phyloP scores from a whole-genome alignment of 2,797 vertebrate genomes.

The Borostomias antarcticus region DNA sequence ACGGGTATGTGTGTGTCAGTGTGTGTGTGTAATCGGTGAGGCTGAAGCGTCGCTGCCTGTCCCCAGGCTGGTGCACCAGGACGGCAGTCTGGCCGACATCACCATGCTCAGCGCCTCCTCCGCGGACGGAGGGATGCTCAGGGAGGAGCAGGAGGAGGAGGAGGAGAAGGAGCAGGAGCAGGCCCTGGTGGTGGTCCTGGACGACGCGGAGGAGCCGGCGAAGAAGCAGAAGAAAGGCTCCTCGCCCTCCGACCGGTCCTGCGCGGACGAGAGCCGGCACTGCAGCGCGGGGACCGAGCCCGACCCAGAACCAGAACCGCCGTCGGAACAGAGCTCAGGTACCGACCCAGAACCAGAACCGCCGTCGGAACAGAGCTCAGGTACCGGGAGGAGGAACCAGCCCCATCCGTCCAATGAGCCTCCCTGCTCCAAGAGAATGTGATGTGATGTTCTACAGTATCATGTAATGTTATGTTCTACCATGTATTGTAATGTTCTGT shows the following conservation, averaged over 20 bases:
- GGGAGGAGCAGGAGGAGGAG: constrained; percentile 60
- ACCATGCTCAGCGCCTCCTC: constrained; percentile 86
- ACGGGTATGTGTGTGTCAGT: constrained; percentile 20
- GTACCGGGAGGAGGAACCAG: constrained; percentile 64
- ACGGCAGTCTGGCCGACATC: constrained; percentile 93
- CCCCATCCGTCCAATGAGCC: neutral
- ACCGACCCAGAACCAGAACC: constrained; percentile 64
- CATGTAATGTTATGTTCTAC: too few species aligned
- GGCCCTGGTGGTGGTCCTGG: constrained; percentile 62
- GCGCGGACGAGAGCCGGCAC: constrained; percentile 74
- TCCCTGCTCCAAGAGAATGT: too few species aligned
- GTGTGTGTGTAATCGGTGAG: neutral
- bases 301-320: constrained; percentile 68
- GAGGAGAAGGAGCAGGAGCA: constrained; percentile 67
- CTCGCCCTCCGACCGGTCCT: constrained; percentile 64
- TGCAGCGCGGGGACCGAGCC: constrained; percentile 69
- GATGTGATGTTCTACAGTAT: neutral
- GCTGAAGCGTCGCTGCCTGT: neutral
- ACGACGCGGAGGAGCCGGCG: constrained; percentile 42
- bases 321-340: constrained; percentile 88
- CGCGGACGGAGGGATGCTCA: constrained; percentile 67
- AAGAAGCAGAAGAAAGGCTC: constrained; percentile 62
- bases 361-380: constrained; percentile 85
- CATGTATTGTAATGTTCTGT: too few species aligned
- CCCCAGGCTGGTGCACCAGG: constrained; percentile 88